Percentiles rank a stretch among this genome's conserved stretches.
Evolutionary conservation across 1,140 invertebrate genomes (phyloP).

Genomic region (Neodiprion pinetum): DNA sequence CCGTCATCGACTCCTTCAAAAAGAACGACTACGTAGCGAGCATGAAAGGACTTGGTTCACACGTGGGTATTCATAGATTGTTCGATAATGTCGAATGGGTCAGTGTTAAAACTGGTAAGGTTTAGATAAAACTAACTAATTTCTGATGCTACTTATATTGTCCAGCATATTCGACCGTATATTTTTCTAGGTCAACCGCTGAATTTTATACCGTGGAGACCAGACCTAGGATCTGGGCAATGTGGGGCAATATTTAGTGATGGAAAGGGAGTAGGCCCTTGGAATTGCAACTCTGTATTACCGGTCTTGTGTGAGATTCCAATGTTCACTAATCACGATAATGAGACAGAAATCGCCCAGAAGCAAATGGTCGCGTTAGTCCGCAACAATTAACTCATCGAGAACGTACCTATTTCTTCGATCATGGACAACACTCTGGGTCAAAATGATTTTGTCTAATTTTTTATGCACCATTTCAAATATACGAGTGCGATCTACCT

Average conservation of each 20-base stretch:
- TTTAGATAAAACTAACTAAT: neutral
- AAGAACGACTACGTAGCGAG: neutral
- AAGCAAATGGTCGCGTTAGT: too few species aligned
- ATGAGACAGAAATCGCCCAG: too few species aligned
- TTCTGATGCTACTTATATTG: neutral
- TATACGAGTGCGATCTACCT: too few species aligned
- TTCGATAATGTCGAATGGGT: neutral
- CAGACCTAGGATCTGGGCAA: neutral
- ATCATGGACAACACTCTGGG: too few species aligned
- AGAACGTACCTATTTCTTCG: too few species aligned
- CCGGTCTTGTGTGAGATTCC: neutral
- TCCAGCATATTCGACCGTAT: neutral
- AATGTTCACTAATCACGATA: neutral
- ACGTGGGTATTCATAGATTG: neutral
- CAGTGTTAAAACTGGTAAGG: neutral
- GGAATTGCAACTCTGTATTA: neutral
- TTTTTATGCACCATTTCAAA: too few species aligned
- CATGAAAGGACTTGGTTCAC: neutral
- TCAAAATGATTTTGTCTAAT: too few species aligned
- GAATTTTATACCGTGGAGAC: neutral
- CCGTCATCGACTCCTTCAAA: neutral
- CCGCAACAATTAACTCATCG: too few species aligned
- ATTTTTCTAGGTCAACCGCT: neutral
- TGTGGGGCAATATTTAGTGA: neutral
- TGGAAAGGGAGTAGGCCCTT: neutral